Conservation (phyloP, 2,113 vertebrate genomes). For the Gorsachius goisagi region DNA sequence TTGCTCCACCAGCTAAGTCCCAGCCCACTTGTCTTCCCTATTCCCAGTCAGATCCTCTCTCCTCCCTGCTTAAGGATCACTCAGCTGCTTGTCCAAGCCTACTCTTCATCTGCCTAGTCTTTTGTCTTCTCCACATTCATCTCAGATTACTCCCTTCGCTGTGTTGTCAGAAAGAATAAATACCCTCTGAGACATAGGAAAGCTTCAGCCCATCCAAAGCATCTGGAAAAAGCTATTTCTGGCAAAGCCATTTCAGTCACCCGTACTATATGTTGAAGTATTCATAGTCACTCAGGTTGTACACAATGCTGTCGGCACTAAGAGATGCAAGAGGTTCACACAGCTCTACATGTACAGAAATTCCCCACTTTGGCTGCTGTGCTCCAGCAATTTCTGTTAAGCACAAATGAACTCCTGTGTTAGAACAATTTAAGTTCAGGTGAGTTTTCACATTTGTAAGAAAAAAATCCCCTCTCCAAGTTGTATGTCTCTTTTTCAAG, state of each 20-base stretch:
- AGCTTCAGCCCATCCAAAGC: neutral
- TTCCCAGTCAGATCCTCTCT: neutral
- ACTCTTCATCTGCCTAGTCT: neutral
- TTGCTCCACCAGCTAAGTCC: neutral
- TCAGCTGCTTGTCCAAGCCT: neutral
- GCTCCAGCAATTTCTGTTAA: neutral
- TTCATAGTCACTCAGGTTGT: neutral
- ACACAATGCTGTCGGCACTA: fast-evolving
- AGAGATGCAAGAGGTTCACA: neutral
- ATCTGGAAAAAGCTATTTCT: neutral
- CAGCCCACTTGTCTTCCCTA: neutral
- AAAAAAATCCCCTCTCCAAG: neutral
- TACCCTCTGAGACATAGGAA: neutral
- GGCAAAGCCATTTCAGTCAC: neutral
- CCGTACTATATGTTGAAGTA: fast-evolving
- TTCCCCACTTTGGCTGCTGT: neutral
- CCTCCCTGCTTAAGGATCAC: fast-evolving
- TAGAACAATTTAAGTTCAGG: neutral
- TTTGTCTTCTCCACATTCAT: neutral
- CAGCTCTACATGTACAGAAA: neutral
- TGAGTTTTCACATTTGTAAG: neutral
- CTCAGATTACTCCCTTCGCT: neutral
- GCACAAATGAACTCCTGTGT: neutral
- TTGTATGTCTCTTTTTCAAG: neutral
- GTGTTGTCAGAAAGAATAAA: neutral